Base-by-base conservation (phyloP, 2,797 vertebrate genomes). In the Hippoglossus hippoglossus region DNA sequence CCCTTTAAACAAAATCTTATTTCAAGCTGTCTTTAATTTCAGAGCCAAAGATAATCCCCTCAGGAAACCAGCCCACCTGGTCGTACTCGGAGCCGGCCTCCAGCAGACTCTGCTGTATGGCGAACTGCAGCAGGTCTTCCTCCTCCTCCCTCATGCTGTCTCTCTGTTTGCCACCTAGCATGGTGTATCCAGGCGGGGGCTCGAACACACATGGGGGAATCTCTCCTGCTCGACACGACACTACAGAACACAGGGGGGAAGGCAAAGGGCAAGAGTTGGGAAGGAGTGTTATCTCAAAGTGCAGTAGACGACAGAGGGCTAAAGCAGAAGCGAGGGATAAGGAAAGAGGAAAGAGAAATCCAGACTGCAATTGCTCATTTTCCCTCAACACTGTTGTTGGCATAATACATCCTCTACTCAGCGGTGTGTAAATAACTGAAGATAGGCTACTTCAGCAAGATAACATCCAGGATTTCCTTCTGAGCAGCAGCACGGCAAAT, bases 101-200 rank as follows among this genome's bases (percentile, higher is more conserved):
- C 55, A 99, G 94, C 88, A 99, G 95, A 86, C 98, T 99, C 93
- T 99, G 98, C 90, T 99, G 97, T 78, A 99, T 99, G 85, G 98
- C 97, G 0, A 97, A 99, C 93, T 99, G 97, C 64, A 99, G 92
- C 73, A 99, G 90, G 2, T 99, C 98, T 1, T 99, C 97, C 0
- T 98, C 98, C 26, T 99, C 97, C 24, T 99, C 97, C 2, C 96
- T 91, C 67, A 95, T 91, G n/a, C 92, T 82, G 62, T 98, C 97
- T 63, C 96, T 95, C 86, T 97, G 96, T 61, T 91, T 93, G 72
- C 96, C 95, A n/a, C 97, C 96, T 36, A 97, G 94, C 87, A 98
- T 86, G 11, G 95, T 97, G 95, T 99, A 99, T 55, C 97, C 97
- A 3, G 95, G 84, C 0, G 98, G 98, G 68, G 96, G 94, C 89